Percentiles rank a stretch among this genome's conserved stretches.
Conservation (phyloP, 2,888 invertebrate genomes). For the Nasonovia ribisnigri region DNA sequence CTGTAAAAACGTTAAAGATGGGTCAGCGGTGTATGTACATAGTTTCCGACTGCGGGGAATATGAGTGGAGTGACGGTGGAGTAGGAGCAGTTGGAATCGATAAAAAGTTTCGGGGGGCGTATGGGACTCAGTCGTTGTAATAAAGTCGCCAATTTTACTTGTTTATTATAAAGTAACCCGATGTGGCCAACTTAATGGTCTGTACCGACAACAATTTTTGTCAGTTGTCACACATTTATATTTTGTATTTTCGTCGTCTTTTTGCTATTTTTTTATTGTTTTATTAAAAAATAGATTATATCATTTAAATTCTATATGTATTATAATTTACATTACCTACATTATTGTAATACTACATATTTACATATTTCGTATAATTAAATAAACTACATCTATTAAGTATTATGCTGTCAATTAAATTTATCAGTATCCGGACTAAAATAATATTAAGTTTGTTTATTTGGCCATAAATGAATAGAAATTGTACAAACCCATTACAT, state of each 20-base stretch:
- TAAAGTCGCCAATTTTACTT: background rate
- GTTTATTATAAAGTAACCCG: background rate
- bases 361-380: background rate
- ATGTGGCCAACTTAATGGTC: background rate
- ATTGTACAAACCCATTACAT: background rate
- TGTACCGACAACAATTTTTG: background rate
- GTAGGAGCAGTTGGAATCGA: conserved; percentile 54
- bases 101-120: conserved; percentile 52
- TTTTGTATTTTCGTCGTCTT: too few species aligned
- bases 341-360: background rate
- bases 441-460: background rate
- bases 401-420: background rate
- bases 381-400: background rate
- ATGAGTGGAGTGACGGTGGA: background rate
- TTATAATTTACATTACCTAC: background rate
- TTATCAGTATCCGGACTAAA: background rate
- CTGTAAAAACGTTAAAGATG: conserved; percentile 11
- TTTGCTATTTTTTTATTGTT: background rate
- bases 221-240: background rate
- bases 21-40: background rate
- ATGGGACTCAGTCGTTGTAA: background rate
- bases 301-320: background rate
- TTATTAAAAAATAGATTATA: background rate
- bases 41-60: conserved; percentile 2
- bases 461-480: background rate